Conservation (phyloP, 1,140 invertebrate genomes). For the Heliconius nattereri region DNA sequence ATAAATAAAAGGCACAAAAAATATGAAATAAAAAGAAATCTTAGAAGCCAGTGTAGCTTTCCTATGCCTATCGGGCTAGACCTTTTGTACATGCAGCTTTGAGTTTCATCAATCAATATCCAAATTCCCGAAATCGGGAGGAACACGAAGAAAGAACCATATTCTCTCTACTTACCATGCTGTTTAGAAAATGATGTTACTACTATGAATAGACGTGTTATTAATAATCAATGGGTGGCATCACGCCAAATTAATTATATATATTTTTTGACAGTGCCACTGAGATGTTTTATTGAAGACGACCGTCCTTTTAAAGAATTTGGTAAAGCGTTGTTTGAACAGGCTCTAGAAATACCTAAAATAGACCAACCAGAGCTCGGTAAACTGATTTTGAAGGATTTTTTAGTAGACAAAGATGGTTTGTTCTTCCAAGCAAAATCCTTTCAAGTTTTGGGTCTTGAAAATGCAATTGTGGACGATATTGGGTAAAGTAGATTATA, state of each 20-base stretch:
- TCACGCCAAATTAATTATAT: background rate
- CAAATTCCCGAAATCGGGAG: no score
- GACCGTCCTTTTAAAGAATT: background rate
- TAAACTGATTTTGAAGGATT: background rate
- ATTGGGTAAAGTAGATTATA: constrained; percentile 5
- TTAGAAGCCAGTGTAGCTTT: no score
- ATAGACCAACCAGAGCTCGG: background rate
- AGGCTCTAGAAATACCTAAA: background rate
- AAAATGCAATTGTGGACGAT: constrained; percentile 12
- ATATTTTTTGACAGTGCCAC: constrained; percentile 24
- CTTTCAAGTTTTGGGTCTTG: constrained; percentile 3
- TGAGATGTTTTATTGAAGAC: constrained; percentile 23
- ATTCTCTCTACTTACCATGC: no score
- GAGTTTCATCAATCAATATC: no score
- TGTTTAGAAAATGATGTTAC: no score
- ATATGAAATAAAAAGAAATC: no score
- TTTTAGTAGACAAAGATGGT: background rate
- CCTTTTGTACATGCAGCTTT: no score
- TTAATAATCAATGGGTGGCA: no score
- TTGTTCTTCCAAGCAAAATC: constrained; percentile 27
- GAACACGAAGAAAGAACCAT: no score
- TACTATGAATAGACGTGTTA: no score
- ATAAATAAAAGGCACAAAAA: no score
- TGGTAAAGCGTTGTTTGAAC: background rate
- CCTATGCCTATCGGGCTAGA: no score